Evolutionary conservation across 1,140 invertebrate genomes (phyloP).

Genomic region (Heliconius melpomene): DNA sequence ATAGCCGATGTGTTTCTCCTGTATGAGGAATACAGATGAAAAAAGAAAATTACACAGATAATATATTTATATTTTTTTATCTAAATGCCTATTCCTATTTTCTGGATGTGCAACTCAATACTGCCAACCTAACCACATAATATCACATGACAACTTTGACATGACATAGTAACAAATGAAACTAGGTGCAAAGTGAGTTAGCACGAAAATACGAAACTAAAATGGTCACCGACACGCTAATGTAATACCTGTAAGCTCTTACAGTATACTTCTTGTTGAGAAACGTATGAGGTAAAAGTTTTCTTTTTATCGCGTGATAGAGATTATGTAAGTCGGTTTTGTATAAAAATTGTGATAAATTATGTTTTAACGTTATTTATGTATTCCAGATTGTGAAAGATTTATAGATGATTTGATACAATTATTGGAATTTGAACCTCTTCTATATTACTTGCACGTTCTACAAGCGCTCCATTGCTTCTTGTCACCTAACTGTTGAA

Average conservation of each 20-base stretch:
- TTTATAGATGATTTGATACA: neutral
- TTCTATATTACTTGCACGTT: neutral
- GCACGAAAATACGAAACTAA: slow-evolving; percentile 18
- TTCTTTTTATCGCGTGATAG: neutral
- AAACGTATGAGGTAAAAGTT: neutral
- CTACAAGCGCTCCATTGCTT: no score
- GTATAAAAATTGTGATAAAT: neutral
- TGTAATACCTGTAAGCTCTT: neutral
- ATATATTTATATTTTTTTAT: no score
- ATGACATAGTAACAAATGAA: slow-evolving; percentile 16
- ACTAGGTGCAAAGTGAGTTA: slow-evolving; percentile 26
- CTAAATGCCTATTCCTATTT: no score
- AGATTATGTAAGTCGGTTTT: slow-evolving; percentile 4
- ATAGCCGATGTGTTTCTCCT: no score
- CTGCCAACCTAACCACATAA: neutral
- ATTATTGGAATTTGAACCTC: neutral
- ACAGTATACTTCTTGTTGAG: neutral
- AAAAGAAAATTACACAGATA: no score
- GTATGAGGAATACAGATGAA: no score
- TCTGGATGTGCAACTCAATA: neutral
- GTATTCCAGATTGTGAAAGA: neutral
- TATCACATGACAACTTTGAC: slow-evolving; percentile 12
- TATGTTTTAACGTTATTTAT: neutral
- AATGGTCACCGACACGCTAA: slow-evolving; percentile 18
- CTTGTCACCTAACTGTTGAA: no score